Conservation (phyloP, 2,797 vertebrate species). For the Syncerus caffer region DNA sequence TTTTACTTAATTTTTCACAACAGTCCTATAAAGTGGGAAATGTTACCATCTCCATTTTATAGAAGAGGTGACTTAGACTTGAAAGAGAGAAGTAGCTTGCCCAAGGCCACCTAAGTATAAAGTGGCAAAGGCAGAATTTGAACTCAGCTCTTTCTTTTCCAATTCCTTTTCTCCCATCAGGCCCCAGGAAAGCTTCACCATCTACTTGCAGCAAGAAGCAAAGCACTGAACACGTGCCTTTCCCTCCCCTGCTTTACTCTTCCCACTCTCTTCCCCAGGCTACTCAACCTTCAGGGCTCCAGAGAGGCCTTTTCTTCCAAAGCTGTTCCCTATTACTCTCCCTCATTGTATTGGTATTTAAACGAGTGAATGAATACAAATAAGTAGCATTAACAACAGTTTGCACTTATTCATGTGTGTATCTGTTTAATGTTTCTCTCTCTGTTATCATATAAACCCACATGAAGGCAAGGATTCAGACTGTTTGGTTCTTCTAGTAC, state of each 20-base stretch:
- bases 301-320: not conserved
- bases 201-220: not conserved
- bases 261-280: not conserved
- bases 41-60: slow-evolving; percentile 14
- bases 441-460: not conserved
- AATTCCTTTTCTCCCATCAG: not conserved
- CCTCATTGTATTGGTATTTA: not conserved
- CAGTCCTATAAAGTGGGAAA: slow-evolving; percentile 11
- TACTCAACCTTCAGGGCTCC: not conserved
- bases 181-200: not conserved
- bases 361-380: slow-evolving; percentile 19
- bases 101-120: not conserved
- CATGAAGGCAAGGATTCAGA: not conserved
- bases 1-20: slow-evolving; percentile 65
- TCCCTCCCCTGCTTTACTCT: not conserved
- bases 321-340: not conserved
- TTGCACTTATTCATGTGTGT: not conserved
- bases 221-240: not conserved
- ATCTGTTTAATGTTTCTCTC: not conserved
- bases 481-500: not conserved
- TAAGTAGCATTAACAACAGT: not conserved
- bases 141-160: slow-evolving; percentile 7
- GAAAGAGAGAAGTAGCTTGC: slow-evolving; percentile 31
- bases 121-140: slow-evolving; percentile 34
- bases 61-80: slow-evolving; percentile 33